Evolutionary conservation across 2,888 invertebrate species (phyloP).

Genomic region (Pristionchus fissidentatus): DNA sequence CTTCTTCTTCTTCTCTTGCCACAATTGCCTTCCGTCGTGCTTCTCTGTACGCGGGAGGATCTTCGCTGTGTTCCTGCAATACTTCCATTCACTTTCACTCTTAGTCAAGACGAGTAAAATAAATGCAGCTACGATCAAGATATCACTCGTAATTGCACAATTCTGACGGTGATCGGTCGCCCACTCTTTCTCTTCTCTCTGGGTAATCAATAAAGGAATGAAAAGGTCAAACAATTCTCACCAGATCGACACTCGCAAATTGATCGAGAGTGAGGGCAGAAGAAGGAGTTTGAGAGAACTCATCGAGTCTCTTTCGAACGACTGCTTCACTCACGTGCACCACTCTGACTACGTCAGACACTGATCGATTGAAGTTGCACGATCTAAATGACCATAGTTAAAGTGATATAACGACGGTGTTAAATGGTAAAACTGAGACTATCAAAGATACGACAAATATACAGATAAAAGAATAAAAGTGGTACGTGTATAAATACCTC

Average conservation of each 20-base stretch:
- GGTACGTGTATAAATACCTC: constrained; percentile 77
- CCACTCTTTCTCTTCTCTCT: neutral
- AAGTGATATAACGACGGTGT: constrained; percentile 10
- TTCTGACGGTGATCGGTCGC: neutral
- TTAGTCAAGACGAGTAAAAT: too few relatives aligned
- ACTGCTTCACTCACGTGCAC: constrained; percentile 74
- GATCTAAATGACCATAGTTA: constrained; percentile 51
- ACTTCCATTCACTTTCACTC: neutral
- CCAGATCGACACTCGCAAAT: constrained; percentile 95
- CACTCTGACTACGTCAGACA: constrained; percentile 71
- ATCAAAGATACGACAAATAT: neutral
- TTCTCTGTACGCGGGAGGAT: constrained; percentile 72
- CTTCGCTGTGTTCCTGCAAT: constrained; percentile 69
- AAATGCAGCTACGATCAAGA: too few relatives aligned
- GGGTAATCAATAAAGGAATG: neutral
- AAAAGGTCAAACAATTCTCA: constrained; percentile 87
- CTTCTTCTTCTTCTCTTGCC: constrained; percentile 61
- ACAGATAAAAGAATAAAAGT: constrained; percentile 82
- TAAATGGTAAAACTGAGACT: neutral
- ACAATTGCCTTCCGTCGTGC: constrained; percentile 60
- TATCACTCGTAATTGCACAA: too few relatives aligned
- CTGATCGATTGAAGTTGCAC: constrained; percentile 70
- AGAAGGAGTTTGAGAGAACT: constrained; percentile 96
- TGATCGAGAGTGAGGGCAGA: constrained; percentile 94
- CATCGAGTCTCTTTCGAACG: constrained; percentile 81